phyloP scores from a whole-genome alignment of 2,888 invertebrate genomes.

The Brenthis daphne region DNA sequence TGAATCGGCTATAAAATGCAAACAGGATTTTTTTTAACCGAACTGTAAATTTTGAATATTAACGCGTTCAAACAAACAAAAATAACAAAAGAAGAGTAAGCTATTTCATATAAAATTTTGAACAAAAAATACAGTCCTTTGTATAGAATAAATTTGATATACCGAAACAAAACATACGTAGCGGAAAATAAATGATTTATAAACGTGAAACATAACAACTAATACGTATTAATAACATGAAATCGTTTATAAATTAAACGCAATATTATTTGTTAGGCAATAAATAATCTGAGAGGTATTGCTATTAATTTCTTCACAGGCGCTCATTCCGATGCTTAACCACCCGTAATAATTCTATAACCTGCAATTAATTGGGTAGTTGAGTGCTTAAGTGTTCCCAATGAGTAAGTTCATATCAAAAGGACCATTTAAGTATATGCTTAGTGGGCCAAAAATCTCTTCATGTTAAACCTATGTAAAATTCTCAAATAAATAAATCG shows the following conservation, averaged over 20 bases:
- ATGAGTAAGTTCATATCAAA: constrained; percentile 16
- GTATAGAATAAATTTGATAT: too few species aligned
- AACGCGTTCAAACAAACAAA: too few species aligned
- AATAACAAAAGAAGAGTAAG: too few species aligned
- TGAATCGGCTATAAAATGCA: too few species aligned
- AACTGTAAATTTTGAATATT: too few species aligned
- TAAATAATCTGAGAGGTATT: constrained; percentile 29
- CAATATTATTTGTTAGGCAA: constrained; percentile 23
- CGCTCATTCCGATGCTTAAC: constrained; percentile 26
- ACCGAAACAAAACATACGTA: too few species aligned
- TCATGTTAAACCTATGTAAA: neutral
- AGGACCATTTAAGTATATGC: neutral
- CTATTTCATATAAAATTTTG: too few species aligned
- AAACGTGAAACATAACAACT: neutral
- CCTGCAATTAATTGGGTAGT: constrained; percentile 35
- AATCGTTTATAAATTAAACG: constrained; percentile 23
- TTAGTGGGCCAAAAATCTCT: neutral
- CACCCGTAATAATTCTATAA: constrained; percentile 36
- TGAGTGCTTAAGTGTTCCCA: constrained; percentile 29
- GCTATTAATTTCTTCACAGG: constrained; percentile 33
- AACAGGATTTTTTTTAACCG: too few species aligned
- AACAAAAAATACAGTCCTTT: too few species aligned
- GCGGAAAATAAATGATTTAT: too few species aligned
- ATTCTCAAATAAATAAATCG: neutral
- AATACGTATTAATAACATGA: constrained; percentile 14